Evolutionary conservation across 2,888 invertebrate species (phyloP).

Genomic region (Chamaedrilus cognettii): DNA sequence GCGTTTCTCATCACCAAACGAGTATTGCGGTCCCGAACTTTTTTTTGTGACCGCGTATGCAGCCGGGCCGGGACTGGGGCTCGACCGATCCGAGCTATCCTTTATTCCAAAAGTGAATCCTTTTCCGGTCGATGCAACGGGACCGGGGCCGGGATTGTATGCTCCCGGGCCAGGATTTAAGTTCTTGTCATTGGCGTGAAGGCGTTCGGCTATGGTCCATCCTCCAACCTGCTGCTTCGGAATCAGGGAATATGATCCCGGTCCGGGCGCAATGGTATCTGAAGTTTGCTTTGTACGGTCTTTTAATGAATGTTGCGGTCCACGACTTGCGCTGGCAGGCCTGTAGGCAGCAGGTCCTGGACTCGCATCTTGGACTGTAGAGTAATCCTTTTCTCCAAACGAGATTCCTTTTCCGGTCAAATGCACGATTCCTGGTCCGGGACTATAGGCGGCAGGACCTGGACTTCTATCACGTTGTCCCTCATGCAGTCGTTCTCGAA

Average conservation of each 20-base stretch:
- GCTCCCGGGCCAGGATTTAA: neutral
- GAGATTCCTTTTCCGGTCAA: neutral
- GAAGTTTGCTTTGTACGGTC: neutral
- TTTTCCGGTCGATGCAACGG: neutral
- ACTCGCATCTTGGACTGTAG: neutral
- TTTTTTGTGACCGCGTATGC: neutral
- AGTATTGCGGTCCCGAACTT: neutral
- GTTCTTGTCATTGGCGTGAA: neutral
- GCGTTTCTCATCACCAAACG: neutral
- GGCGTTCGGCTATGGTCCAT: neutral
- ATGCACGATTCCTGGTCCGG: neutral
- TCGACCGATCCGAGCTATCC: neutral
- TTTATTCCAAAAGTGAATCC: neutral
- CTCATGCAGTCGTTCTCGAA: neutral
- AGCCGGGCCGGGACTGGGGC: neutral
- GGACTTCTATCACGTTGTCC: neutral
- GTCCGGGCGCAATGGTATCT: constrained; percentile 7
- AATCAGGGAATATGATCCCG: neutral
- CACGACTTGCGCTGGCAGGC: neutral
- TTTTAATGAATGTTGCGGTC: neutral
- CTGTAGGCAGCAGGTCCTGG: neutral
- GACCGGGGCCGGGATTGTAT: neutral
- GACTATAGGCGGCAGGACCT: neutral
- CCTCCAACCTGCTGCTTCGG: neutral
- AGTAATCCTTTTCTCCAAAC: neutral